Conservation (phyloP, 1,140 invertebrate genomes). For the Penaeus chinensis region DNA sequence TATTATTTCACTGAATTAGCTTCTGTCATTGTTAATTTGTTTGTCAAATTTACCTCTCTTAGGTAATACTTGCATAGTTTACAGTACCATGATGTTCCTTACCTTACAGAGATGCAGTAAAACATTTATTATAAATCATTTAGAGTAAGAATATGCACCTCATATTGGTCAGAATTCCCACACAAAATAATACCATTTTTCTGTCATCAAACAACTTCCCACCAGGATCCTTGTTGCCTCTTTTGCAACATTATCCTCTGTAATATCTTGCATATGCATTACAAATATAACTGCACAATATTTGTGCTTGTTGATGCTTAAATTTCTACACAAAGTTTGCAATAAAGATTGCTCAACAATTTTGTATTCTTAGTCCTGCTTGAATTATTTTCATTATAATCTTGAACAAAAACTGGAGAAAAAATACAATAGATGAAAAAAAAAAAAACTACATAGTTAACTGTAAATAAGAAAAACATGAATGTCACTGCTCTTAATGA, state of each 20-base stretch:
- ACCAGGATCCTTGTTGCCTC: conserved; percentile 46
- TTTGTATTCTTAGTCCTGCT: neutral
- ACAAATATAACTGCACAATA: conserved; percentile 60
- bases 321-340: conserved; percentile 63
- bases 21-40: neutral
- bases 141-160: too few species aligned
- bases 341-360: conserved; percentile 62
- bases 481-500: too few species aligned
- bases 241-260: conserved; percentile 27
- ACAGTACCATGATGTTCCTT: conserved; percentile 6
- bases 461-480: too few species aligned
- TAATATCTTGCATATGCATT: conserved; percentile 50
- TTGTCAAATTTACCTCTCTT: conserved; percentile 13
- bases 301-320: conserved; percentile 62
- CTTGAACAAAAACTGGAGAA: neutral
- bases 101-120: too few species aligned
- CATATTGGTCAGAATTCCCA: too few species aligned
- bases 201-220: conserved; percentile 17
- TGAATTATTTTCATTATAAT: neutral
- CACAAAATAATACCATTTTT: conserved; percentile 16
- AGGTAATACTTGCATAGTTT: conserved; percentile 5
- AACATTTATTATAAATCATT: too few species aligned
- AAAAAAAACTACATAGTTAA: too few species aligned
- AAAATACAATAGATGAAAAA: neutral
- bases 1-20: conserved; percentile 20